Base-by-base conservation (phyloP, 2,888 invertebrate species). In the Amblyjoppa fuscipennis region DNA sequence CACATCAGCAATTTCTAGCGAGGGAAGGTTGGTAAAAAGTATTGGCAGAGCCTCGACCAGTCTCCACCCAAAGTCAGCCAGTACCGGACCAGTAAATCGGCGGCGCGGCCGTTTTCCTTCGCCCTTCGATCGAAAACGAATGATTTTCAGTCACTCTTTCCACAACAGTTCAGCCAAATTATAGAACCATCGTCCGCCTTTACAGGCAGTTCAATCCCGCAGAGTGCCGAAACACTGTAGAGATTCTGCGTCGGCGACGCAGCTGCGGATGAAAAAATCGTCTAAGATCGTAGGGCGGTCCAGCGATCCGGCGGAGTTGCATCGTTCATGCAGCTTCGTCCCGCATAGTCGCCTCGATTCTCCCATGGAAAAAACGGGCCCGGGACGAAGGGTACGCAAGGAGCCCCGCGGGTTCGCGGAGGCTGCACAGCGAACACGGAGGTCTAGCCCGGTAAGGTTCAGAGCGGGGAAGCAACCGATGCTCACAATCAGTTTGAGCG, bases 401-500 rank as follows among this genome's bases (percentile, higher is more conserved):
- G 59, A 82, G 73, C n/a, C 75, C 85, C 83, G 76, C 64, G 64
- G 84, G 79, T 76, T 86, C 69, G 34, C 45, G 41, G 41, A 41
- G 11, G 41, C 41, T 53, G 28, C 56, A 20, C 28, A 51, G 13
- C 68, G 38, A 31, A 66, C 83, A 83, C 64, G 84, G 81, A 86
- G 83, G 86, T 76, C 83, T 74, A 53, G 38, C 69, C 13, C 41
- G 38, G 51, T 59, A 25, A 38, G 28, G 38, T 34, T 45, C 34
- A 25, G 38, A 38, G 25, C 69, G 4, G 41, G 28, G 20, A 31
- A 28, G n/a, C 31, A 31, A 59, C 49, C 41, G 71, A 71, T 51
- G 77, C 69, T 84, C 75, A 66, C 69, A 81, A 79, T 82, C 84
- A 71, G 79, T 79, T 73, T 56, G 74, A 70, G 77, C 66, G 61